Percentiles rank a stretch among this genome's conserved stretches.
phyloP scores from a whole-genome alignment of 2,888 invertebrate species.

The Eupelmus urozonus region DNA sequence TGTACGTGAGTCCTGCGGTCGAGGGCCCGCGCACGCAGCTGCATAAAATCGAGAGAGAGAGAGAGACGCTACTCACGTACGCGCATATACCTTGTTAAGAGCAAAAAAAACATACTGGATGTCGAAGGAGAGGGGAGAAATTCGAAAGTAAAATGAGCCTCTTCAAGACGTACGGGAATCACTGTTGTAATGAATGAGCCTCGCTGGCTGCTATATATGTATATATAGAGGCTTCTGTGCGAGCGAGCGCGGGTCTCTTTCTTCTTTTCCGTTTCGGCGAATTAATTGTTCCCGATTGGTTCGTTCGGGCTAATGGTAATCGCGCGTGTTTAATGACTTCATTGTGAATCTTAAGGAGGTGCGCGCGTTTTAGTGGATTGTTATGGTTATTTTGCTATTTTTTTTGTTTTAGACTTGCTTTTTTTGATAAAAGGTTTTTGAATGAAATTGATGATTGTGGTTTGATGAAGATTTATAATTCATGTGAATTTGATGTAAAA shows the following conservation, averaged over 20 bases:
- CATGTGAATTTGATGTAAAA: no score
- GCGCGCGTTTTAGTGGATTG: no score
- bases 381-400: no score
- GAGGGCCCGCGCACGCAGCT: conserved; percentile 2
- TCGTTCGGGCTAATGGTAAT: neutral
- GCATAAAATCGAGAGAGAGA: neutral
- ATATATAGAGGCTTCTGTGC: no score
- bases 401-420: no score
- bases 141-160: conserved; percentile 45
- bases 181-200: neutral
- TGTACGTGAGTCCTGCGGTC: neutral
- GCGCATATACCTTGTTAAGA: neutral
- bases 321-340: neutral
- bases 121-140: neutral
- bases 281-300: neutral
- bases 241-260: neutral
- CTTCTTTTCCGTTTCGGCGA: neutral
- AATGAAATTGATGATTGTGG: no score
- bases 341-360: no score
- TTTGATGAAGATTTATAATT: no score
- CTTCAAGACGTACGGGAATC: neutral
- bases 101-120: neutral
- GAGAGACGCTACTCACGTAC: neutral
- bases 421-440: no score
- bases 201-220: neutral